A percentile compares a stretch with the other conserved stretches of the same genome.
Evolutionary conservation across 2,113 vertebrate genomes (phyloP).

Genomic region (Anolis carolinensis): DNA sequence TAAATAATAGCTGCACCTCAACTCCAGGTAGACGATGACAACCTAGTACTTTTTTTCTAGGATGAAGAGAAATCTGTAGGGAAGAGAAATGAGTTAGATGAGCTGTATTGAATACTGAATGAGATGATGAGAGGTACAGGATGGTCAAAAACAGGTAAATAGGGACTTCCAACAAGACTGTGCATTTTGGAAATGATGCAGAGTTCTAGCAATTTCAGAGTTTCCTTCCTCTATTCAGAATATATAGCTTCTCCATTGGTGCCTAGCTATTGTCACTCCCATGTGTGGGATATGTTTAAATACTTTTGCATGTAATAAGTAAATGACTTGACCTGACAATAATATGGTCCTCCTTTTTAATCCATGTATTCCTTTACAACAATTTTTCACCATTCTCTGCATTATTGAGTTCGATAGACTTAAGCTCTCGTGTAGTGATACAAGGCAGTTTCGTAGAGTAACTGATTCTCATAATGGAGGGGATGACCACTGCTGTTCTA

Average conservation of each 20-base stretch:
- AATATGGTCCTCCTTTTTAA: not conserved
- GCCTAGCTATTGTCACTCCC: not conserved
- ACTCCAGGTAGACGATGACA: not conserved
- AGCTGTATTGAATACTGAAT: not conserved
- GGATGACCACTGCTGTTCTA: not conserved
- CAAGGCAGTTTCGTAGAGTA: not conserved
- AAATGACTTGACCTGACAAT: not conserved
- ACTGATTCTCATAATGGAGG: not conserved
- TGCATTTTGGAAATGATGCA: not conserved
- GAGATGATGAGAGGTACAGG: not conserved
- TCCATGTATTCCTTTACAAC: not conserved
- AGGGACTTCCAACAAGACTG: not conserved
- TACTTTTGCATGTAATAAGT: not conserved
- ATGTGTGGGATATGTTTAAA: not conserved
- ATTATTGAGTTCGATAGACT: not conserved
- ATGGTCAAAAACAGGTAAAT: not conserved
- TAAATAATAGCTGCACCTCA: too few relatives aligned
- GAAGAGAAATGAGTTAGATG: not conserved
- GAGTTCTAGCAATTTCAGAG: not conserved
- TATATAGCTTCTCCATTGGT: not conserved
- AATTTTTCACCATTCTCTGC: not conserved
- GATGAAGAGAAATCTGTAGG: not conserved
- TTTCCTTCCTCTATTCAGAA: not conserved
- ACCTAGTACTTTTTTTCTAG: not conserved
- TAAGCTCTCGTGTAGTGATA: not conserved